Base-by-base conservation (phyloP, 2,797 vertebrate genomes). In the Periparus ater region DNA sequence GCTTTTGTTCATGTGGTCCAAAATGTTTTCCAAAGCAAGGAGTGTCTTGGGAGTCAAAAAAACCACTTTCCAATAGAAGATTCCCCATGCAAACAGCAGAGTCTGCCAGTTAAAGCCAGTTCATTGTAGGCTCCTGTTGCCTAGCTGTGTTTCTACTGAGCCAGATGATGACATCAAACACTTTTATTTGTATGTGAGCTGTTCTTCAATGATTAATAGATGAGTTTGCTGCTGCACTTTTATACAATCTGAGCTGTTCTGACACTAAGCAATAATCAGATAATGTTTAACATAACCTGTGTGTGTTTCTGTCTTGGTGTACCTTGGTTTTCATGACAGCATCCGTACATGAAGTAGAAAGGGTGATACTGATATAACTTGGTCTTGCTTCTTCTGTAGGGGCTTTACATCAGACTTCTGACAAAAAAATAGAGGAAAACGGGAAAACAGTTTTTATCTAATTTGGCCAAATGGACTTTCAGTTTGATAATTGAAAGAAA, bases 131-230 rank as follows among this genome's bases (percentile, higher is more conserved):
- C 53, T 88, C 17, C 75, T 67, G 66, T 93, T 96, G 72, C 90
- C 77, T 90, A 45, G 86, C 66, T 89, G 34, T 95, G 88, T 63
- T 83, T 68, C 18, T 57, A 51, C 48, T 63, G 75, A 94, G 73
- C 53, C 30, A 61, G 79, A n/a, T 71, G 53, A 92, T 96, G 89
- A 93, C 67, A 88, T 93, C 83, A 80, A 53, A 92, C 78, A 82
- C 68, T 75, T 89, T 13, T 78, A 66, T 97, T 88, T 91, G 53
- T 82, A 29, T 72, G 62, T 94, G 78, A 91, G 44, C 84, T 95
- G 83, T 77, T 91, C 54, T 55, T 95, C 82, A 67, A 0, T 85
- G 89, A 84, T 91, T 91, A 89, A 88, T 55, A n/a, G 30, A 65
- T 80, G 83, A 81, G 63, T 84, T 95, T 89, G 77, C 85, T 96